Evolutionary conservation across 2,797 vertebrate species (phyloP).

Genomic region (Siniperca scherzeri): DNA sequence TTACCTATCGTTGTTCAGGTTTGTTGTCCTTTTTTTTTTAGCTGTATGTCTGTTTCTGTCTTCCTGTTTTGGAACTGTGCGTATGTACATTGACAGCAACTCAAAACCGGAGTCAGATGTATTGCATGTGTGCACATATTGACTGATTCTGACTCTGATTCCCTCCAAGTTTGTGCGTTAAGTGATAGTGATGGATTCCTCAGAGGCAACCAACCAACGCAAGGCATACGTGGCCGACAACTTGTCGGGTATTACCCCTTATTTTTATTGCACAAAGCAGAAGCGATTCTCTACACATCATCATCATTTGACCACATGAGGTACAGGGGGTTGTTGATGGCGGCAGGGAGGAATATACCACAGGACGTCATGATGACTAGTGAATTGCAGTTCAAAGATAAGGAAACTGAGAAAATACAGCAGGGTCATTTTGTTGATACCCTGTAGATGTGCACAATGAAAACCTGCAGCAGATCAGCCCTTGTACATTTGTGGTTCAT

Average conservation of each 20-base stretch:
- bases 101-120: no score
- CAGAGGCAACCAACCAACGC: no score
- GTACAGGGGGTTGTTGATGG: neutral
- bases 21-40: no score
- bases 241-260: neutral
- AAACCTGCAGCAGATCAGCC: neutral
- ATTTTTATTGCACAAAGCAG: neutral
- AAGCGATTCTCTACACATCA: neutral
- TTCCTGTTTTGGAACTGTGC: no score
- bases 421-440: neutral
- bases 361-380: neutral
- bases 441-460: neutral
- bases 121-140: no score
- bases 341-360: neutral
- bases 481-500: neutral
- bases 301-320: constrained; percentile 21
- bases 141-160: neutral
- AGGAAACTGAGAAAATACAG: neutral
- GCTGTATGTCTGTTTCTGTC: no score
- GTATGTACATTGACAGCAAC: no score
- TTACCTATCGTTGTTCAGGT: no score
- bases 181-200: no score
- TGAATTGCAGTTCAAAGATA: neutral
- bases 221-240: neutral
- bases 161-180: neutral